phyloP scores from a whole-genome alignment of 2,113 vertebrate species.

The Siphamia tubifer region DNA sequence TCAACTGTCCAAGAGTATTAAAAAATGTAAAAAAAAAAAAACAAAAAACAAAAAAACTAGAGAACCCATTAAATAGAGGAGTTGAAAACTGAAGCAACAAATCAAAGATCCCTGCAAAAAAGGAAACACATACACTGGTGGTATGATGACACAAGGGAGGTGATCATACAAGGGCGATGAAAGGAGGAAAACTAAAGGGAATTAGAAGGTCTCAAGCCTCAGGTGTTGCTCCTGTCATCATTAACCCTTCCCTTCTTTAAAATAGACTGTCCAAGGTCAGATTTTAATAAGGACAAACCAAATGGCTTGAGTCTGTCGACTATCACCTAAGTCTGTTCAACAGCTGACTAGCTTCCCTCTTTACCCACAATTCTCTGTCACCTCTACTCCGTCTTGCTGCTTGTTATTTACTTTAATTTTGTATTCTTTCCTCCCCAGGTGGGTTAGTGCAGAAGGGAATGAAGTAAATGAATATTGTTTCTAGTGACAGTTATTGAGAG shows the following conservation, averaged over 20 bases:
- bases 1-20: too few species aligned
- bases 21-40: too few species aligned
- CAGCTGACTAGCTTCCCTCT: not conserved
- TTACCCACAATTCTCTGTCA: not conserved
- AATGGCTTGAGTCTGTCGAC: not conserved
- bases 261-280: not conserved
- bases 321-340: not conserved
- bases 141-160: not conserved
- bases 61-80: too few species aligned
- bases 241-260: not conserved
- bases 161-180: not conserved
- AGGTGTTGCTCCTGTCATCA: not conserved
- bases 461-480: slow-evolving; percentile 23
- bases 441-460: not conserved
- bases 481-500: slow-evolving; percentile 14
- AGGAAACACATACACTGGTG: not conserved
- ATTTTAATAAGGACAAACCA: not conserved
- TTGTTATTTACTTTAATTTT: slow-evolving; percentile 7
- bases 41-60: too few species aligned
- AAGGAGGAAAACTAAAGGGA: too few species aligned
- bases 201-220: too few species aligned
- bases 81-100: too few species aligned
- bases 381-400: not conserved
- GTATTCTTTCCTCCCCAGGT: not conserved
- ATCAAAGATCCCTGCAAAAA: too few species aligned